phyloP scores from a whole-genome alignment of 2,797 vertebrate genomes.

The Platalea minor region DNA sequence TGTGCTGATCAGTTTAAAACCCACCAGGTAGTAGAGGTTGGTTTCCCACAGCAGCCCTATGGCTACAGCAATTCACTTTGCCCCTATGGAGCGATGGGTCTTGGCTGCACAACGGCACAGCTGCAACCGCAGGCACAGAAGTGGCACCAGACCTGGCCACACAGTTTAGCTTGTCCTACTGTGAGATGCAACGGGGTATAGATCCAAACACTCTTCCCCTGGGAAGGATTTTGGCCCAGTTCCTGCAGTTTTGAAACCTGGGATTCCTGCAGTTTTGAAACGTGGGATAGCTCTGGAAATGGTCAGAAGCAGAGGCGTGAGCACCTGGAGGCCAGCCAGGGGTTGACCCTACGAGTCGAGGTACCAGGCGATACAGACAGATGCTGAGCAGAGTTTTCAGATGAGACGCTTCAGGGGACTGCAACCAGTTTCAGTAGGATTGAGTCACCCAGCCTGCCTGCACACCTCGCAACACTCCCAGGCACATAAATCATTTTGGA shows the following conservation, averaged over 20 bases:
- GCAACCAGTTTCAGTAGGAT: not conserved
- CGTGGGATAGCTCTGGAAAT: not conserved
- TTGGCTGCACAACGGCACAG: not conserved
- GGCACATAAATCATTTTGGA: not conserved
- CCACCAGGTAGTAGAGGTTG: not conserved
- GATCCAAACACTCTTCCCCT: not conserved
- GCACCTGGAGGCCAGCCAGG: not conserved
- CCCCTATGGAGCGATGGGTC: accelerated
- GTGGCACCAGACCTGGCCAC: not conserved
- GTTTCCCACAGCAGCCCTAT: not conserved
- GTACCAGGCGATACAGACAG: not conserved
- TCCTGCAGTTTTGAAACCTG: not conserved
- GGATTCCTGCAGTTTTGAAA: not conserved
- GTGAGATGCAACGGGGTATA: not conserved
- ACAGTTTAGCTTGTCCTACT: not conserved
- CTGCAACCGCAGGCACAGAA: not conserved
- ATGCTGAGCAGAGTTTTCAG: not conserved
- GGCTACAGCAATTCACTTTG: not conserved
- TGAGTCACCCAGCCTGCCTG: not conserved
- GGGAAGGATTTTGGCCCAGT: not conserved
- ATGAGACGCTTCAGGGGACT: not conserved
- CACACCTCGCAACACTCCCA: accelerated
- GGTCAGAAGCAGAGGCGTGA: not conserved
- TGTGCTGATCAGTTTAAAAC: not conserved
- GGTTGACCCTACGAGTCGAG: not conserved